Evolutionary conservation across 2,888 invertebrate genomes (phyloP), one percentile per base, ranked within the genome.

Genomic region (Ganaspis brasiliensis): DNA sequence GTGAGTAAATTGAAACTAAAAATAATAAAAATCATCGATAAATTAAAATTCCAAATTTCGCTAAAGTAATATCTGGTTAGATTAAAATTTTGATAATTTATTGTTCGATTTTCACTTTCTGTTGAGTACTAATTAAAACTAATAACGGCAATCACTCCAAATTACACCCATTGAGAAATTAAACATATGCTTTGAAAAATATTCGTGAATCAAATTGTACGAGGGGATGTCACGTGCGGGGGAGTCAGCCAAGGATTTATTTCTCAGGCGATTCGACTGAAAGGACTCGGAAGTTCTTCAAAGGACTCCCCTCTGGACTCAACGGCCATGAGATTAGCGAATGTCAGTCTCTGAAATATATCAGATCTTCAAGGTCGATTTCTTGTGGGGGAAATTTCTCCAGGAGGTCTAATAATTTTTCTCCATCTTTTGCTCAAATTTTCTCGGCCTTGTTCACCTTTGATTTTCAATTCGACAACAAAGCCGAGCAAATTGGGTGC

Each of bases 241-340:
- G 81, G 81, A 24, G 80, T 72, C 73, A 9, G 49, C 24, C 31
- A 73, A 59, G 77, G 77, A 76, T 72, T 63, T 78, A 73, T 75
- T 74, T 57, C 71, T 72, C 79, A 76, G 77, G 79, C 74, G 79
- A 63, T 55, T 74, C 52, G 24, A 14, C 0, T 45, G 61, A 61
- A 77, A 70, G 72, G 77, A 49, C 52, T 74, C n/a, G 49, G 24
- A 72, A 40, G 40, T 56, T 73, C 67, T 73, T 73, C 52, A 71
- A 16, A 37, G 74, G 56, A 74, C 63, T 72, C 61, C 72, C 55
- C 26, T 75, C 24, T 31, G 24, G 57, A 78, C 78, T 70, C 78
- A 81, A 84, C 78, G 78, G 79, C 79, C 81, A 78, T 79, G 73
- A 79, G 81, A 83, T 84, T 83, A 79, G 79, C 76, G 77, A 75